Base-by-base conservation (phyloP, 2,113 vertebrate genomes). In the Nestor notabilis region DNA sequence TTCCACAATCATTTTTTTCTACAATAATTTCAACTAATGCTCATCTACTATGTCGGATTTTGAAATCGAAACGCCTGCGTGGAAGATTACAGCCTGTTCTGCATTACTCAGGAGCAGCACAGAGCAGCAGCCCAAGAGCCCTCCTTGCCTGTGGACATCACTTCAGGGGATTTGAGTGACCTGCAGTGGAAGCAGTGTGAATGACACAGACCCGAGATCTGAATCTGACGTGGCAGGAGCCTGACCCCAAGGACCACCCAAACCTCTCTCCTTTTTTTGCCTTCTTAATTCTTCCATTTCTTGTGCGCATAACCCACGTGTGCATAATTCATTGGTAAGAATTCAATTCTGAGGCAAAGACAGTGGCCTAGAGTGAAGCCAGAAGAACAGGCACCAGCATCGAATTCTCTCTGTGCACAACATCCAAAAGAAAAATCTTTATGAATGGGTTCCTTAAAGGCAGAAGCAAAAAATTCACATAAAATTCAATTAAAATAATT, bases 401-500 rank as follows among this genome's bases (percentile, higher is more conserved):
- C 50, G 52, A 21, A 3, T 12, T 41, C 49, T 55, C 33, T 86
- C 83, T 63, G 3, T 21, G 29, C 24, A 28, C 41, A 46, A 14
- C 5, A 35, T 35, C 41, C 15, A 5, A 76, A 64, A 46, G 49
- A 37, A 50, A 76, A 87, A 29, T 8, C 31, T 39, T 56, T 65
- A 84, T 84, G 63, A 91, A 56, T 63, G 61, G 13, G 43, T 35
- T 75, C 84, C 92, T 93, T 74, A 58, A 96, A 91, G 66, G 75
- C 81, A 93, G 56, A 82, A 94, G 61, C 87, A 71, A 96, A 84
- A 95, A 93, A 74, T 46, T 41, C 81, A 72, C 61, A 87, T 87
- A 53, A 95, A 97, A 86, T 97, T 79, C 89, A 94, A 95, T 90
- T 84, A 95, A 96, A 98, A 97, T 94, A 85, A 94, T 97, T 94